Conservation (phyloP, 2,797 vertebrate species). For the Micromesistius poutassou region DNA sequence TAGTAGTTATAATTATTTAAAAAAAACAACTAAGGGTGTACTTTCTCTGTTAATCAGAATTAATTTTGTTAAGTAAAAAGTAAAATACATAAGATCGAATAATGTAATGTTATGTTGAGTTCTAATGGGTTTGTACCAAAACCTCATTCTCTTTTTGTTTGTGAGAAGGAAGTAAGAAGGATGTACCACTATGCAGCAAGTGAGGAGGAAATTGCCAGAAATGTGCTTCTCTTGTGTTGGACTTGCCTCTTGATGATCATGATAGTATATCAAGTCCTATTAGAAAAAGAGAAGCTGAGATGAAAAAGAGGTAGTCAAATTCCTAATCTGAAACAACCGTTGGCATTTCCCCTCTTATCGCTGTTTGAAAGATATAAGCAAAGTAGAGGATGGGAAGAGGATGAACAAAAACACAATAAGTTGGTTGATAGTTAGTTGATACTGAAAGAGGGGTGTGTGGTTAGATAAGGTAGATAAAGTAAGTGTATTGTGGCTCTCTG, state of each 20-base stretch:
- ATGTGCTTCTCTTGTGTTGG: constrained; percentile 28
- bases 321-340: constrained; percentile 33
- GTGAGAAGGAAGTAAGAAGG: constrained; percentile 18
- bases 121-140: constrained; percentile 8
- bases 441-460: constrained; percentile 15
- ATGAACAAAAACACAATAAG: constrained; percentile 48
- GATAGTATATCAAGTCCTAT: background rate
- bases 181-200: constrained; percentile 31
- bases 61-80: constrained; percentile 40
- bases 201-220: constrained; percentile 30
- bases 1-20: constrained; percentile 13
- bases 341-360: constrained; percentile 28
- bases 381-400: constrained; percentile 59
- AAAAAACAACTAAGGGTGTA: constrained; percentile 24
- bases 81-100: constrained; percentile 1
- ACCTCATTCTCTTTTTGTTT: constrained; percentile 23
- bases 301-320: constrained; percentile 18
- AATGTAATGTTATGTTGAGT: background rate
- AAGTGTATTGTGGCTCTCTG: constrained; percentile 53
- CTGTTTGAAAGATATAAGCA: constrained; percentile 40
- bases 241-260: background rate
- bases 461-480: constrained; percentile 20
- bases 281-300: background rate
- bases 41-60: constrained; percentile 31
- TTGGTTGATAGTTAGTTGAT: constrained; percentile 1